Evolutionary conservation across 2,113 vertebrate species (phyloP).

Genomic region (Martes martes): DNA sequence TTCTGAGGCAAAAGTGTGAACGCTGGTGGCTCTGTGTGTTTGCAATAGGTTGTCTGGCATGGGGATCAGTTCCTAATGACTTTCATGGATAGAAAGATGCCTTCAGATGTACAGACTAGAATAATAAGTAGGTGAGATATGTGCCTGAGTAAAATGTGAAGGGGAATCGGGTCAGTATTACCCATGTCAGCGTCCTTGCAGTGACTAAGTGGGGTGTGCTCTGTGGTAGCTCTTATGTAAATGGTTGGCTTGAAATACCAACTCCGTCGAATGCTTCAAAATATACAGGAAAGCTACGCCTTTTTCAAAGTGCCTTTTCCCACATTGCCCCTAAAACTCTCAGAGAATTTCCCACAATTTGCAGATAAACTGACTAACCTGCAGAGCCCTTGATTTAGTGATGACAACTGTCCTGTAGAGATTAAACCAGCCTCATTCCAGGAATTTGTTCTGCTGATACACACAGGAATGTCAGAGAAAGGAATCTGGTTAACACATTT

Average conservation of each 20-base stretch:
- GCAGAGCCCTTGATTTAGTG: constrained; percentile 50
- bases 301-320: constrained; percentile 23
- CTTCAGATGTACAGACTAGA: constrained; percentile 31
- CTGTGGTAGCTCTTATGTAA: neutral
- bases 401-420: constrained; percentile 54
- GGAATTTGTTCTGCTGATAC: constrained; percentile 61
- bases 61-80: neutral
- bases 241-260: neutral
- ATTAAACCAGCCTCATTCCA: constrained; percentile 53
- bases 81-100: neutral
- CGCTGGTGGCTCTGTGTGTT: neutral
- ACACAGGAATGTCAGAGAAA: constrained; percentile 52
- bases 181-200: neutral
- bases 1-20: neutral
- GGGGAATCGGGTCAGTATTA: neutral
- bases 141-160: constrained; percentile 6
- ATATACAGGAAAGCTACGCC: neutral
- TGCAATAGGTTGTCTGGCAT: neutral
- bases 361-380: constrained; percentile 51
- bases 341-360: constrained; percentile 54
- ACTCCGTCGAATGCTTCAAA: constrained; percentile 2
- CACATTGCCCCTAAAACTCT: neutral
- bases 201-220: neutral
- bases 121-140: neutral
- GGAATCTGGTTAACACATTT: constrained; percentile 46